Percentiles rank a stretch among this genome's conserved stretches.
phyloP scores from a whole-genome alignment of 2,888 invertebrate species.

The Boloria euphrosyne region DNA sequence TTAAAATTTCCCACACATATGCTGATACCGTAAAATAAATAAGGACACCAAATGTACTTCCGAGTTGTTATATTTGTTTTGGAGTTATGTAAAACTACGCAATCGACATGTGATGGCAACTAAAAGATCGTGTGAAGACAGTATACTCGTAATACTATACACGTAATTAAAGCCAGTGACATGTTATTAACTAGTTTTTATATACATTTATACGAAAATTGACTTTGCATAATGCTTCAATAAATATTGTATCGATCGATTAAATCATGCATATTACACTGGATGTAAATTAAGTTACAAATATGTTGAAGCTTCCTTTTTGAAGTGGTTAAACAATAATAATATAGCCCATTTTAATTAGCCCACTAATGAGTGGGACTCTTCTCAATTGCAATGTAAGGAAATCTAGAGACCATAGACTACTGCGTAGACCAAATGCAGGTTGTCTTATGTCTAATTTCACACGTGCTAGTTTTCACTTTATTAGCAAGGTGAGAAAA shows the following conservation, averaged over 20 bases:
- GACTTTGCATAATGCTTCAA: not conserved
- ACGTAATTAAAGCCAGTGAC: slow-evolving; percentile 29
- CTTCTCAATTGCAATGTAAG: no score
- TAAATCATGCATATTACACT: not conserved
- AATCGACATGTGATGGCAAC: slow-evolving; percentile 20
- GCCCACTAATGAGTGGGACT: no score
- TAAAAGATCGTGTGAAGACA: slow-evolving; percentile 33
- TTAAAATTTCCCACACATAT: slow-evolving; percentile 7
- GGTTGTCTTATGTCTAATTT: no score
- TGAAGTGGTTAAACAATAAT: not conserved
- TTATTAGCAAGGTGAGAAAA: no score
- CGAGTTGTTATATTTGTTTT: slow-evolving; percentile 33
- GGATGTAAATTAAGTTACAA: not conserved
- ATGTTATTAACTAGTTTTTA: slow-evolving; percentile 14
- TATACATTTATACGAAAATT: slow-evolving; percentile 14
- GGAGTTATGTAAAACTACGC: slow-evolving; percentile 36
- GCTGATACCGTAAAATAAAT: slow-evolving; percentile 18
- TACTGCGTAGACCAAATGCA: no score
- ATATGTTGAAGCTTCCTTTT: not conserved
- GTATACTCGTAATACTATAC: slow-evolving; percentile 19
- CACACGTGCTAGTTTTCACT: no score
- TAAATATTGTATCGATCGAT: slow-evolving; percentile 11
- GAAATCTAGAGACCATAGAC: no score
- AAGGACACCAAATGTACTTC: slow-evolving; percentile 30
- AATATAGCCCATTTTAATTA: not conserved